Conservation (phyloP, 2,888 invertebrate genomes). For the Microplitis deprimator region DNA sequence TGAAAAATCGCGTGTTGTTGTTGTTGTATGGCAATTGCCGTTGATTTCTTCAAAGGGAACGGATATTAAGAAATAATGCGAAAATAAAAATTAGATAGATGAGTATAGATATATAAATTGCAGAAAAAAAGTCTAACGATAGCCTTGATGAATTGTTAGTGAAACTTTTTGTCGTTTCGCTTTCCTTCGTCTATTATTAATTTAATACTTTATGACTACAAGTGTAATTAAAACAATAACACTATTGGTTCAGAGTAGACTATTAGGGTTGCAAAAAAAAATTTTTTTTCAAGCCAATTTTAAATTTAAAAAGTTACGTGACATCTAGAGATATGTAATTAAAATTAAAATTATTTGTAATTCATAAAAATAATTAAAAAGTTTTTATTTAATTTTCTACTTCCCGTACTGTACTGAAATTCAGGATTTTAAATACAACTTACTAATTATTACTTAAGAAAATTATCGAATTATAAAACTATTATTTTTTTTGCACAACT, state of each 20-base stretch:
- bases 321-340: background rate
- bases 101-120: slow-evolving; percentile 8
- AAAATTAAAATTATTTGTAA: too few species aligned
- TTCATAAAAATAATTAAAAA: too few species aligned
- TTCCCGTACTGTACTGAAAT: too few species aligned
- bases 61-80: slow-evolving; percentile 65
- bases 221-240: slow-evolving; percentile 23
- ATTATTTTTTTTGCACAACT: too few species aligned
- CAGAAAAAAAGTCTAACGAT: slow-evolving; percentile 13
- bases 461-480: too few species aligned
- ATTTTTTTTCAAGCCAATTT: background rate
- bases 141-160: slow-evolving; percentile 31
- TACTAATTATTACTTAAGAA: too few species aligned
- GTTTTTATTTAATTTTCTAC: too few species aligned
- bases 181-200: slow-evolving; percentile 40
- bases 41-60: slow-evolving; percentile 67
- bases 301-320: background rate
- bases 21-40: slow-evolving; percentile 45
- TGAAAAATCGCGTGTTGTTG: slow-evolving; percentile 20
- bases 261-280: slow-evolving; percentile 5
- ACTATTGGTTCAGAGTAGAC: background rate
- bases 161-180: slow-evolving; percentile 44
- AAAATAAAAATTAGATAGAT: slow-evolving; percentile 8
- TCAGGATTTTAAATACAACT: too few species aligned
- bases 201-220: slow-evolving; percentile 31